These are phyloP conservation scores for Peromyscus attwateri DNA, from an alignment of 2,797 vertebrate species.

Conservation along the genomic window DNA sequence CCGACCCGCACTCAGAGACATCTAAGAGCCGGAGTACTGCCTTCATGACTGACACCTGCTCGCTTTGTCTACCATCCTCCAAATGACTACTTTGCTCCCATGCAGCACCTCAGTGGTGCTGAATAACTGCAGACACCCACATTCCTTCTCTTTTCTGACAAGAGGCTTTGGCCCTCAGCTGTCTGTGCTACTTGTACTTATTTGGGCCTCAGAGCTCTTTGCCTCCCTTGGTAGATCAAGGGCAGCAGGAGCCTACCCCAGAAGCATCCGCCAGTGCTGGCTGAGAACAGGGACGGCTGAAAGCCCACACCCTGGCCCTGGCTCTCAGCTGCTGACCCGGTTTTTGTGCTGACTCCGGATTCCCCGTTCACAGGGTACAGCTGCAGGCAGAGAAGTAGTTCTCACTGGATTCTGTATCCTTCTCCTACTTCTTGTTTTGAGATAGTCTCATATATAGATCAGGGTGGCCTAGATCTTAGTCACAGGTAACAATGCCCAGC, in stretches of 20 bases:
- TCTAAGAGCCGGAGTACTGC: neutral
- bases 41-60: neutral
- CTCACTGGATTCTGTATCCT: neutral
- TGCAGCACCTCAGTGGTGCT: neutral
- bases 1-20: neutral
- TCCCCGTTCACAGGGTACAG: neutral
- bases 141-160: neutral
- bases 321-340: neutral
- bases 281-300: neutral
- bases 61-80: neutral
- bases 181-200: neutral
- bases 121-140: neutral
- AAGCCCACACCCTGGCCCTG: neutral
- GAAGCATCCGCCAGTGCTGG: neutral
- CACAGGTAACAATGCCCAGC: neutral
- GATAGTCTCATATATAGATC: neutral
- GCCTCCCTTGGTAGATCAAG: accelerated
- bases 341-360: neutral
- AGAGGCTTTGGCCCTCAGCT: neutral
- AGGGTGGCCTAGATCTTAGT: neutral
- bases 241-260: neutral
- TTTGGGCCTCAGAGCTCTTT: neutral
- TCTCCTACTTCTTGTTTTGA: neutral
- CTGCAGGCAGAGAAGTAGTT: neutral
- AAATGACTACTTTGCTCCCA: neutral